phyloP scores from a whole-genome alignment of 2,888 invertebrate species.

The Hirtodrosophila histrioides region DNA sequence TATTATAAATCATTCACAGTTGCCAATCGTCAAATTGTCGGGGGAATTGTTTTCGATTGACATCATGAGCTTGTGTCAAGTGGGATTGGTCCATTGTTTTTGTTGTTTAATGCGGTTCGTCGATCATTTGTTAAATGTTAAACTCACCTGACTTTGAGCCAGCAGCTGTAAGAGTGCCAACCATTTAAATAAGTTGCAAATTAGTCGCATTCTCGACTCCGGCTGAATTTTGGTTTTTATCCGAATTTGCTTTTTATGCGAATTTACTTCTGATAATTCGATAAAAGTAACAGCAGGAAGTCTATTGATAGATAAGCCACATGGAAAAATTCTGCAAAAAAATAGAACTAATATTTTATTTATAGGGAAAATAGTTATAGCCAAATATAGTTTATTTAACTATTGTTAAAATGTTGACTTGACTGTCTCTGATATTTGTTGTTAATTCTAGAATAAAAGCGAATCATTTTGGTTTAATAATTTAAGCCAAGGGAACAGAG shows the following conservation, averaged over 20 bases:
- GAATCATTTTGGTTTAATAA: too few species aligned
- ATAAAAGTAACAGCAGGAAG: too few species aligned
- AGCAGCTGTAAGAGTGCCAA: conserved; percentile 76
- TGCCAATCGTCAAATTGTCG: conserved; percentile 52
- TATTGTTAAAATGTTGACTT: too few species aligned
- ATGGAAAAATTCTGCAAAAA: too few species aligned
- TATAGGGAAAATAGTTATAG: too few species aligned
- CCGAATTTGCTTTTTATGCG: neutral
- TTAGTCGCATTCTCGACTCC: conserved; percentile 44
- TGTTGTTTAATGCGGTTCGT: neutral
- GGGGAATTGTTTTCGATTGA: conserved; percentile 64
- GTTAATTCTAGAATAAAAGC: too few species aligned
- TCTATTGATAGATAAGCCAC: too few species aligned
- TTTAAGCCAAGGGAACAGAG: too few species aligned
- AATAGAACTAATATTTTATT: too few species aligned
- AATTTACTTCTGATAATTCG: too few species aligned
- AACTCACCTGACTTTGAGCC: conserved; percentile 77
- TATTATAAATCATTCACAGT: conserved; percentile 69
- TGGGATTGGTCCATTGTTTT: conserved; percentile 49
- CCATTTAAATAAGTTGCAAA: conserved; percentile 58
- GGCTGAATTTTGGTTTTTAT: neutral
- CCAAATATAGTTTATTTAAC: too few species aligned
- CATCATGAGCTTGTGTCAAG: conserved; percentile 65
- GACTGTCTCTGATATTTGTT: too few species aligned
- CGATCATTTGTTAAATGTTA: conserved; percentile 17